These are phyloP conservation scores for Stegastes partitus DNA, from an alignment of 2,113 vertebrate species.

Conservation along the genomic window DNA sequence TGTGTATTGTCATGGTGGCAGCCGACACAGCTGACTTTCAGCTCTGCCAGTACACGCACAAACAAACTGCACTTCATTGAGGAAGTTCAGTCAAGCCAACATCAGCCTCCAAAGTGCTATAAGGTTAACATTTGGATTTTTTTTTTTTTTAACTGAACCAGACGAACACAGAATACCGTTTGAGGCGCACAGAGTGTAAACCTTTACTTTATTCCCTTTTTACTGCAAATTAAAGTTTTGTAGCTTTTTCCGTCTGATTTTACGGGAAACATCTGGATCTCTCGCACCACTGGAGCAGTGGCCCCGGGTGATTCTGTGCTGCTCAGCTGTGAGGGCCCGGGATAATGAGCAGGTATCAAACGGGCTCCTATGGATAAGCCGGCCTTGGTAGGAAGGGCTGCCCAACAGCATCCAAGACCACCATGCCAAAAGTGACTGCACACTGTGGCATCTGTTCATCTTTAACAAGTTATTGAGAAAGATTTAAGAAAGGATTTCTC, in stretches of 20 bases:
- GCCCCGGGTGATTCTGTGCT: conserved; percentile 79
- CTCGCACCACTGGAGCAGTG: conserved; percentile 75
- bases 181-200: conserved; percentile 78
- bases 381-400: conserved; percentile 48
- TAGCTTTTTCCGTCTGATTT: conserved; percentile 88
- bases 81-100: conserved; percentile 43
- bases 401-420: conserved; percentile 60
- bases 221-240: conserved; percentile 88
- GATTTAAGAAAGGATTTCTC: background rate
- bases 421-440: conserved; percentile 57
- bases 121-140: conserved; percentile 58
- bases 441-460: conserved; percentile 8
- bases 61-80: conserved; percentile 26
- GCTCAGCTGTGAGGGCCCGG: conserved; percentile 75
- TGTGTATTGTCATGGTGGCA: conserved; percentile 18
- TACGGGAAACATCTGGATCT: conserved; percentile 88
- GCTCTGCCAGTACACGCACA: conserved; percentile 46
- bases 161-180: conserved; percentile 73
- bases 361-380: conserved; percentile 60
- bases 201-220: conserved; percentile 84
- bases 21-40: conserved; percentile 58
- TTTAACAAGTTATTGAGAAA: conserved; percentile 4
- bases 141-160: conserved; percentile 61
- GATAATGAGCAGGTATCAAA: conserved; percentile 86
- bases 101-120: conserved; percentile 44